These are phyloP conservation scores for Yponomeuta plumbellus DNA, from an alignment of 2,888 invertebrate genomes.

Conservation along the genomic window DNA sequence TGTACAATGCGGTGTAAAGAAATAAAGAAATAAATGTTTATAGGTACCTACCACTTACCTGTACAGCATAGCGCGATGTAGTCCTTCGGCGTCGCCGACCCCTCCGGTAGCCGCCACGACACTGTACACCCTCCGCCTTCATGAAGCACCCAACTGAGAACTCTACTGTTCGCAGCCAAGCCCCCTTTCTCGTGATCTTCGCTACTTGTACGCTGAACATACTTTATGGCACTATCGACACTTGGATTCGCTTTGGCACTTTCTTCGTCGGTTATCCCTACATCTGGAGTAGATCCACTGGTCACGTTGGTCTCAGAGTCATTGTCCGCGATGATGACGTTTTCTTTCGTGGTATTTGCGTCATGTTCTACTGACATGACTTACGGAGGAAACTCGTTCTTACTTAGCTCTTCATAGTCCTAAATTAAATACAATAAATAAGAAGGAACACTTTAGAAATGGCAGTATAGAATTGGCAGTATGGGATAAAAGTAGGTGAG, in stretches of 20 bases:
- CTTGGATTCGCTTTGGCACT: conserved; percentile 5
- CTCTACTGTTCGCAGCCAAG: conserved; percentile 14
- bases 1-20: neutral
- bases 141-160: conserved; percentile 58
- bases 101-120: conserved; percentile 68
- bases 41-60: conserved; percentile 55
- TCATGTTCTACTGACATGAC: conserved; percentile 67
- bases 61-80: conserved; percentile 73
- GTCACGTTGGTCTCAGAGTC: conserved; percentile 36
- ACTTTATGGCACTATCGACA: conserved; percentile 5
- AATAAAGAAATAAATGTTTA: too few relatives aligned
- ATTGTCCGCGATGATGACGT: neutral
- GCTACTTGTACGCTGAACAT: conserved; percentile 24
- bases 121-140: conserved; percentile 52
- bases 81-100: conserved; percentile 51
- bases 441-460: neutral
- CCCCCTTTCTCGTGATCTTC: conserved; percentile 17
- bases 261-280: conserved; percentile 15
- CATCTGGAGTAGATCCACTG: conserved; percentile 28
- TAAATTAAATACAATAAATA: neutral
- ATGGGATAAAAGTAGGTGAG: too few relatives aligned
- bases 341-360: neutral
- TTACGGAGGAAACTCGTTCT: conserved; percentile 21
- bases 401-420: neutral
- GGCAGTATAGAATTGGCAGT: neutral